Percentiles rank a stretch among this genome's conserved stretches.
These are phyloP conservation scores for Penaeus japonicus DNA, from an alignment of 1,140 invertebrate genomes.

Conservation along the genomic window DNA sequence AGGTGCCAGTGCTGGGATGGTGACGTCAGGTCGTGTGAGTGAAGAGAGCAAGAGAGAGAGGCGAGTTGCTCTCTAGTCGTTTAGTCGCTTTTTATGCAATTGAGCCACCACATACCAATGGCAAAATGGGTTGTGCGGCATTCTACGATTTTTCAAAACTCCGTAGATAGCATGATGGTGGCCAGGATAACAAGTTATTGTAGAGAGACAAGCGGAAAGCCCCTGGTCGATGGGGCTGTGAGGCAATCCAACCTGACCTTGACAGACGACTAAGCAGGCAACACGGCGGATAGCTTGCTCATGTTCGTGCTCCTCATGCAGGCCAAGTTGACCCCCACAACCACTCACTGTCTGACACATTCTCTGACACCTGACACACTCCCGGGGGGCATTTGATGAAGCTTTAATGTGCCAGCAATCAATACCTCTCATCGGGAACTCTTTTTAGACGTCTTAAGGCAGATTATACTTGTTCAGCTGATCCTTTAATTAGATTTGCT, in stretches of 20 bases:
- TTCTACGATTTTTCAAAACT: not conserved
- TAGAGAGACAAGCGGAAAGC: not conserved
- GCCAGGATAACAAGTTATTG: not conserved
- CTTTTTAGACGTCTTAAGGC: too few species aligned
- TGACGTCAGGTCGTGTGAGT: constrained; percentile 46
- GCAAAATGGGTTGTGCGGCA: not conserved
- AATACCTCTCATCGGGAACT: not conserved
- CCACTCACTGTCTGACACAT: not conserved
- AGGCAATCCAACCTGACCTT: constrained; percentile 50
- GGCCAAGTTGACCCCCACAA: not conserved
- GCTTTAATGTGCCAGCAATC: not conserved
- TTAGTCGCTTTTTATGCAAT: constrained; percentile 23
- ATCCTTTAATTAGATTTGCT: too few species aligned
- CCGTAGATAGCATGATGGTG: too few species aligned
- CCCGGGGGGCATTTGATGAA: too few species aligned
- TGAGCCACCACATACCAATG: not conserved
- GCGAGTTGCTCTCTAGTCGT: constrained; percentile 43
- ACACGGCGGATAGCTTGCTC: constrained; percentile 42
- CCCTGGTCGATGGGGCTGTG: constrained; percentile 41
- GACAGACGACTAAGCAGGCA: constrained; percentile 49
- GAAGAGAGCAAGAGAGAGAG: constrained; percentile 45
- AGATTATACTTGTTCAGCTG: too few species aligned
- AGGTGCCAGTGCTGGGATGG: constrained; percentile 49
- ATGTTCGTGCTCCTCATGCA: constrained; percentile 43
- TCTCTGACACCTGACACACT: not conserved